Evolutionary conservation across 2,113 vertebrate species (phyloP).

Genomic region (Chrysemys picta): DNA sequence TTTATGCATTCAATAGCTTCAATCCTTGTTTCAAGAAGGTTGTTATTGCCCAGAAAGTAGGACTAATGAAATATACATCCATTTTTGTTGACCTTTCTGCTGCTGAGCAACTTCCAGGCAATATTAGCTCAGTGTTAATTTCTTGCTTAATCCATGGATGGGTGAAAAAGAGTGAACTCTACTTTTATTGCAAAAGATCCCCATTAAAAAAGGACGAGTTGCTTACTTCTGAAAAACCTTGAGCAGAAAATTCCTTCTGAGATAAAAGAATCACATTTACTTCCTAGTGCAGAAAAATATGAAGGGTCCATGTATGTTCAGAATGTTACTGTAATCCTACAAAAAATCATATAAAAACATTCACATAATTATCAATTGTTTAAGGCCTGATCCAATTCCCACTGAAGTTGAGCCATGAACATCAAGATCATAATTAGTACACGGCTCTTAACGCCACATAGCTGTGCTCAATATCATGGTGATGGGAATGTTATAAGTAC

Average conservation of each 20-base stretch:
- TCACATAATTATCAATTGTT: background rate
- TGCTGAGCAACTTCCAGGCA: background rate
- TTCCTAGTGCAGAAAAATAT: background rate
- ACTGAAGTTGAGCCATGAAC: background rate
- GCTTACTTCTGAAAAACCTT: background rate
- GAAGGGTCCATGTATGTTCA: background rate
- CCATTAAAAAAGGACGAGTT: background rate
- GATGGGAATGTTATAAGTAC: background rate
- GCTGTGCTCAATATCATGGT: slow-evolving; percentile 7
- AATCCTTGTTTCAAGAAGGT: background rate
- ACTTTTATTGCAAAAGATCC: background rate
- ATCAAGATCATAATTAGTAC: background rate
- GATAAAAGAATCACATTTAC: background rate
- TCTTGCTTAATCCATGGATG: background rate
- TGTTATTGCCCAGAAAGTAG: background rate
- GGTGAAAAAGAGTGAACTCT: background rate
- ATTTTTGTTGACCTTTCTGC: background rate
- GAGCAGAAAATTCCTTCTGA: background rate
- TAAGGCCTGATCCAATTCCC: background rate
- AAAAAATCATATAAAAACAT: slow-evolving; percentile 13
- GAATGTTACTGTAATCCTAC: background rate
- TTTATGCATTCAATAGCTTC: background rate
- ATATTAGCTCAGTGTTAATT: background rate
- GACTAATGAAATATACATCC: background rate
- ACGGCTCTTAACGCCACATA: background rate